These are phyloP conservation scores for Leucoma salicis DNA, from an alignment of 2,888 invertebrate species.

Conservation along the genomic window DNA sequence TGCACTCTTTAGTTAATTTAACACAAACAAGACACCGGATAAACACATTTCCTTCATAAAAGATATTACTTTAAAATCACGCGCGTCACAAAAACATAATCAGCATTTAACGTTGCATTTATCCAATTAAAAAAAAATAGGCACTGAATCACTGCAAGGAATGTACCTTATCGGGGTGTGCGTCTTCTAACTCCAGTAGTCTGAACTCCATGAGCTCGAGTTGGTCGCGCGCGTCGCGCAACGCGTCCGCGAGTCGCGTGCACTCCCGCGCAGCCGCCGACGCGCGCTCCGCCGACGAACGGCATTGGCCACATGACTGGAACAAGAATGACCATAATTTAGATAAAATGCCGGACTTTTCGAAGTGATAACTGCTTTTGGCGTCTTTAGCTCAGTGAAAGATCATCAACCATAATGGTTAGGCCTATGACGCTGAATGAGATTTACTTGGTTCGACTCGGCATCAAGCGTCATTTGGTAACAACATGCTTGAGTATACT, in stretches of 20 bases:
- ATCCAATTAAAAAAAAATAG: background rate
- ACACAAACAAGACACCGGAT: constrained; percentile 3
- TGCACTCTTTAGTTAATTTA: background rate
- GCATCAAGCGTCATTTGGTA: too few relatives aligned
- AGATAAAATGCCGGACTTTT: too few relatives aligned
- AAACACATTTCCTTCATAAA: constrained; percentile 5
- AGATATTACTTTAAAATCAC: background rate
- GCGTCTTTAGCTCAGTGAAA: too few relatives aligned
- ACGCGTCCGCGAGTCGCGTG: constrained; percentile 84
- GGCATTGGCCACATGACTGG: constrained; percentile 75
- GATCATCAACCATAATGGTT: too few relatives aligned
- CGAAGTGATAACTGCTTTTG: too few relatives aligned
- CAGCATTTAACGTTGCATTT: background rate
- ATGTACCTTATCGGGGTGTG: constrained; percentile 74
- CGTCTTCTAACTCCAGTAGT: constrained; percentile 88
- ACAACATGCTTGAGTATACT: too few relatives aligned
- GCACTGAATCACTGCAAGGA: background rate
- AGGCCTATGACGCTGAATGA: too few relatives aligned
- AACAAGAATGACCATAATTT: constrained; percentile 37
- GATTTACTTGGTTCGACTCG: too few relatives aligned
- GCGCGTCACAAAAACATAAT: background rate
- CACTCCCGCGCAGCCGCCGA: constrained; percentile 73
- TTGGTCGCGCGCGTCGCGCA: constrained; percentile 89
- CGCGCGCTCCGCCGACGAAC: constrained; percentile 69
- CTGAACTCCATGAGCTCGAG: constrained; percentile 91